Evolutionary conservation across 1,140 invertebrate genomes (phyloP), one percentile per base, ranked within the genome.

Genomic region (Penaeus indicus): DNA sequence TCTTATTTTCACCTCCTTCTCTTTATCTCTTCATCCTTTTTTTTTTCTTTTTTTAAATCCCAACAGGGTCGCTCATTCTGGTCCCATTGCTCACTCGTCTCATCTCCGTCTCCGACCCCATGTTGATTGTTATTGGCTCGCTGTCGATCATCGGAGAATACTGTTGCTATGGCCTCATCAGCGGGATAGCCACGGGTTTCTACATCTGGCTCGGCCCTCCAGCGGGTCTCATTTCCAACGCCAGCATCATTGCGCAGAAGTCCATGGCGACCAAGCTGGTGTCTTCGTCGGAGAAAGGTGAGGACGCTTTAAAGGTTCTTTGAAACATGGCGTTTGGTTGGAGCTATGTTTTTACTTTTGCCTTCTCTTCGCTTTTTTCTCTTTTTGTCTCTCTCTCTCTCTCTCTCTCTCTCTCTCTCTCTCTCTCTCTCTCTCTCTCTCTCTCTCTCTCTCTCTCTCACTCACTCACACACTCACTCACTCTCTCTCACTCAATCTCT

Each of bases 241-340:
- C 89, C 2, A 78, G 84, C 22, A 82, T 83, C 80, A 88, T 90
- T 32, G 81, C 89, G 61, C 75, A 85, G 72, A 88, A 88, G 86
- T 90, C 89, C 42, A 83, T 90, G 85, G 63, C 85, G 42, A 90
- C 89, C 38, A 90, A 90, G 67, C 77, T 90, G 22, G 89, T 90
- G 22, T 67, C 83, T 32, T 77, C 80, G 22, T 22, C 63, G 13
- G 89, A 88, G 63, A 90, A 87, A 88, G 89, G 89, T 90, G 25
- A 89, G 64, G 11, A 8, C 5, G 38, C 38, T 80, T 22, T 75
- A 0, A 22, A 3, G 11, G 25, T 32, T 42, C 42, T 79, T 79
- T 19, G 22, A 22, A 1, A 16, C 16, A 25, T 7, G 11, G 19
- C 19, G 22, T 54, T 42, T 42, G 38, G 10, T n/a, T 21, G 8